These are phyloP conservation scores for Aphelenchoides besseyi DNA, from an alignment of 1,140 invertebrate genomes.

Conservation along the genomic window DNA sequence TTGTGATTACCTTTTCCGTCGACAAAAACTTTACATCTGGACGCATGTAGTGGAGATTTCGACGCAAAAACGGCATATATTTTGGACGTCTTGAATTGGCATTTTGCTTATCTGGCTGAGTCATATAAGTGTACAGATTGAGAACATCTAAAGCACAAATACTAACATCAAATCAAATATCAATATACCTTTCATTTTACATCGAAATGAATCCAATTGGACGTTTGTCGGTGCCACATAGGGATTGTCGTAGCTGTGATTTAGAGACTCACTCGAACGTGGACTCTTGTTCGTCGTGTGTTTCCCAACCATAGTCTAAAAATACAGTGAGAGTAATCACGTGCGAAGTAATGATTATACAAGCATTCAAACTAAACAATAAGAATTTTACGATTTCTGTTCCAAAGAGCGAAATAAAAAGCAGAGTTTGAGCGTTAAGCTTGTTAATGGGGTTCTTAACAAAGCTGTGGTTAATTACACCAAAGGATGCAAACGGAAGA, in stretches of 20 bases:
- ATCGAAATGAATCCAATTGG: not conserved
- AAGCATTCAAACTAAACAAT: not conserved
- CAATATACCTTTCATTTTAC: constrained; percentile 1
- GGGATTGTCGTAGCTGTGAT: constrained; percentile 1
- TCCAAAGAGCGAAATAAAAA: not conserved
- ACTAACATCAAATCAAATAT: not conserved
- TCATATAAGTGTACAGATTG: not conserved
- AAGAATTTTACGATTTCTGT: not conserved
- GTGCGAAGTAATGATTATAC: not conserved
- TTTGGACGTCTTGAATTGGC: not conserved
- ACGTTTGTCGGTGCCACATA: constrained; percentile 1
- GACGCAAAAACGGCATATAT: not conserved
- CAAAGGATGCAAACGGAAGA: not conserved
- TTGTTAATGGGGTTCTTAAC: too few species aligned
- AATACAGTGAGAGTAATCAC: not conserved
- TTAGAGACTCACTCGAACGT: not conserved
- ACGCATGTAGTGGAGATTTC: constrained; percentile 6
- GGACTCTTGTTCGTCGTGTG: not conserved
- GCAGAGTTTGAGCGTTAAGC: too few species aligned
- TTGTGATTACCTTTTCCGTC: not conserved
- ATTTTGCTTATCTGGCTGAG: not conserved
- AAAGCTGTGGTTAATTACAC: too few species aligned
- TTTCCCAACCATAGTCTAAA: not conserved
- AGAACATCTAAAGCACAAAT: not conserved
- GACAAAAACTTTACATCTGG: not conserved